These are phyloP conservation scores for Taurulus bubalis DNA, from an alignment of 2,113 vertebrate genomes.

Conservation along the genomic window DNA sequence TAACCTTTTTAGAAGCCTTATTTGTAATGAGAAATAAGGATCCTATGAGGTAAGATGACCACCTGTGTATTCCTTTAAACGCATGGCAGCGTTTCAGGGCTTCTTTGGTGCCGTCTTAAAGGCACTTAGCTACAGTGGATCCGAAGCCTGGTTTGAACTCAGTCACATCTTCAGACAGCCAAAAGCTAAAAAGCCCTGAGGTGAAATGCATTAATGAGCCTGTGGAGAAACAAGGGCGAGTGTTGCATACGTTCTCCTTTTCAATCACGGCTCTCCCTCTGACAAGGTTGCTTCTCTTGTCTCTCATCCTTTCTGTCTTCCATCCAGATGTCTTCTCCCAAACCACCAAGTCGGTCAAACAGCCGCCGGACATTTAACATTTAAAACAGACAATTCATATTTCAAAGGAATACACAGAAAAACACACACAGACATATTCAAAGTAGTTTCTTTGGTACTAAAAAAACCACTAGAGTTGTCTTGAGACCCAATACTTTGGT, in stretches of 20 bases:
- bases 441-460: background rate
- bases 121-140: background rate
- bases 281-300: conserved; percentile 36
- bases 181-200: conserved; percentile 31
- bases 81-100: background rate
- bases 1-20: no score
- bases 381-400: background rate
- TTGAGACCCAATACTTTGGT: background rate
- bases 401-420: background rate
- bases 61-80: background rate
- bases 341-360: background rate
- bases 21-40: no score
- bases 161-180: conserved; percentile 29
- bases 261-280: conserved; percentile 30
- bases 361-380: conserved; percentile 4
- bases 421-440: background rate
- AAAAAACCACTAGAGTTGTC: background rate
- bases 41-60: no score
- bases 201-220: conserved; percentile 47
- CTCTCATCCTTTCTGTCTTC: conserved; percentile 10
- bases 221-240: conserved; percentile 3
- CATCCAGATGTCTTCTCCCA: background rate
- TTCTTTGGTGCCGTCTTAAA: background rate
- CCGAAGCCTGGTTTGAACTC: conserved; percentile 19
- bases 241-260: conserved; percentile 24